phyloP scores from a whole-genome alignment of 1,140 invertebrate genomes.

The Lepidurus packardi region DNA sequence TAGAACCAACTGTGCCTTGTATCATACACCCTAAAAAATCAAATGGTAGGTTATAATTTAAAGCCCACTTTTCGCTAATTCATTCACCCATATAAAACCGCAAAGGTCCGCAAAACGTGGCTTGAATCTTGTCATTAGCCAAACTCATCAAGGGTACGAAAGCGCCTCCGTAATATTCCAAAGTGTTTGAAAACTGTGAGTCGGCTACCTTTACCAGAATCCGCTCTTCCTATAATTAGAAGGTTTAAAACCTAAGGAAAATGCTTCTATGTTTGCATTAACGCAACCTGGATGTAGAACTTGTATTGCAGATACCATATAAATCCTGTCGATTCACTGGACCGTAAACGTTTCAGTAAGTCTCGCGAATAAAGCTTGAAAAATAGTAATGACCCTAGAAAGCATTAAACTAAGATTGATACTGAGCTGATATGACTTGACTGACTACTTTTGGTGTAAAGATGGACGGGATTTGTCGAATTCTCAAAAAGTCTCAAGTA shows the following conservation, averaged over 20 bases:
- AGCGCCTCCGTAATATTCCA: constrained; percentile 2
- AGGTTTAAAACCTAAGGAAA: too few relatives aligned
- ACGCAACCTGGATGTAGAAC: neutral
- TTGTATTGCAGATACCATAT: neutral
- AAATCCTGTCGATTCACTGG: neutral
- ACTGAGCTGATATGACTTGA: too few relatives aligned
- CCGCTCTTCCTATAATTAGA: neutral
- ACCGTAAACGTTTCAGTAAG: neutral
- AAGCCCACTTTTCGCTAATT: too few relatives aligned
- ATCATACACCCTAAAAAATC: neutral
- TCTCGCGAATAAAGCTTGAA: neutral
- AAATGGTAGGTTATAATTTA: too few relatives aligned
- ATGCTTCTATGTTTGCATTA: too few relatives aligned
- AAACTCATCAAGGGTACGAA: neutral
- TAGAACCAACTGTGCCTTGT: neutral
- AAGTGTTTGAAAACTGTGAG: neutral
- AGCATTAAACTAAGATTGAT: too few relatives aligned
- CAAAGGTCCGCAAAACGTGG: neutral
- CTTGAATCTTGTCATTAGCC: neutral
- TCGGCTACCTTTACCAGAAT: neutral
- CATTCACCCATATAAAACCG: neutral
- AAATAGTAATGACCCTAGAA: neutral
- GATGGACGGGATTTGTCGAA: neutral
- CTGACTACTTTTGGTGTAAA: neutral
- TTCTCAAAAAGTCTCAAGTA: neutral